These are phyloP conservation scores for Nemopilema nomurai DNA, from an alignment of 30 jellyfish, hydroid and myxozoan genomes.

Conservation along the genomic window DNA sequence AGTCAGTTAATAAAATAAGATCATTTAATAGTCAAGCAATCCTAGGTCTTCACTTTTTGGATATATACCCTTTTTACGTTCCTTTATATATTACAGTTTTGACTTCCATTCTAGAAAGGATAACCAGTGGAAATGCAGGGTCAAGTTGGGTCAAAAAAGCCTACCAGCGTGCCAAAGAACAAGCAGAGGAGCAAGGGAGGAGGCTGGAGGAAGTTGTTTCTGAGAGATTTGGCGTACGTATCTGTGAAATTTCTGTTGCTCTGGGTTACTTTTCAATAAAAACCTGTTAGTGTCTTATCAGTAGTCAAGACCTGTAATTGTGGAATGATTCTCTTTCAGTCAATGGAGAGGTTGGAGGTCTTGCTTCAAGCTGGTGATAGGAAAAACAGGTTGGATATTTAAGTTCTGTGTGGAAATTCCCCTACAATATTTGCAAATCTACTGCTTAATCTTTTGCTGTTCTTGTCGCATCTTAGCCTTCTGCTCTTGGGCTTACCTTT, in stretches of 20 bases:
- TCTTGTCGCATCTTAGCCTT: no score
- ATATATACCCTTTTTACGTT: no score
- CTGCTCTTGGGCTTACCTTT: no score
- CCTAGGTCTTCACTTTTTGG: no score
- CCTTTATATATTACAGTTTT: neutral
- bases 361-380: constrained; percentile 69
- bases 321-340: constrained; percentile 28
- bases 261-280: no score
- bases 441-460: no score
- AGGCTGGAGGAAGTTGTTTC: constrained; percentile 85
- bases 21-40: no score
- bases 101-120: neutral
- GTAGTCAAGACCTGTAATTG: no score
- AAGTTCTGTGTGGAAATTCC: no score
- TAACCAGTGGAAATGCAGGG: constrained; percentile 75
- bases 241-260: neutral
- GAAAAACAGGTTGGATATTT: constrained; percentile 47
- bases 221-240: constrained; percentile 90
- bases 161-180: constrained; percentile 85
- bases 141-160: constrained; percentile 92
- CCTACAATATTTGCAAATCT: no score
- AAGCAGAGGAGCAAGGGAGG: constrained; percentile 93
- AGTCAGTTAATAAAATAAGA: no score
- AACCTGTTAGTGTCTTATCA: no score
- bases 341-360: constrained; percentile 84